These are phyloP conservation scores for Drosophila nr. perissopoda DNA, from an alignment of 2,888 invertebrate genomes.

Conservation along the genomic window DNA sequence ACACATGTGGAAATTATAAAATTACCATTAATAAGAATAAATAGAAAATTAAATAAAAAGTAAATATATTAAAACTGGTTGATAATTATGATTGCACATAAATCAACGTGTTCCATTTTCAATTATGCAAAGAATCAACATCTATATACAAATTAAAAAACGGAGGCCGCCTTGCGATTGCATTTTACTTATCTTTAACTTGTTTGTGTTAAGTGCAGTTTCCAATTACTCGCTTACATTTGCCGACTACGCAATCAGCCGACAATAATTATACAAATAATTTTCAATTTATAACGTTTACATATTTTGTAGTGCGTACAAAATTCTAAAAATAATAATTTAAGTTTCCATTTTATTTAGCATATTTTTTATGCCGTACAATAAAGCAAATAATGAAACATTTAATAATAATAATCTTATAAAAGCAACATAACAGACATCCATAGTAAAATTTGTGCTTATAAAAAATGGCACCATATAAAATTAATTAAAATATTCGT, in stretches of 20 bases:
- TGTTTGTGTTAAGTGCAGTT: constrained; percentile 14
- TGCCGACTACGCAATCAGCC: background rate
- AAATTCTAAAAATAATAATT: background rate
- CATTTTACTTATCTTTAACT: constrained; percentile 16
- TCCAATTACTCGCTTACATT: constrained; percentile 10
- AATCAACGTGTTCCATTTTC: background rate
- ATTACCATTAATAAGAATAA: background rate
- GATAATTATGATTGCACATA: background rate
- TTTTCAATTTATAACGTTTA: background rate
- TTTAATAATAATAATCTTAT: background rate
- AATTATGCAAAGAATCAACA: background rate
- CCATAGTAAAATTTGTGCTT: background rate
- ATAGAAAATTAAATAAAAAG: background rate
- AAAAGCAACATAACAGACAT: background rate
- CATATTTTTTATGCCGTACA: background rate
- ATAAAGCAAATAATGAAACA: background rate
- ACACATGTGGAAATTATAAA: background rate
- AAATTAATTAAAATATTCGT: constrained; percentile 12
- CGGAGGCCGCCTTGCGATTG: background rate
- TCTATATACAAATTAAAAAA: background rate
- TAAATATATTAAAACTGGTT: background rate
- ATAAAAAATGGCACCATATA: background rate
- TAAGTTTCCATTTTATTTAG: background rate
- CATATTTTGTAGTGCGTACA: background rate
- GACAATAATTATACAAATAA: background rate